phyloP scores from a whole-genome alignment of 2,113 vertebrate species.

The Dipodomys ordii region DNA sequence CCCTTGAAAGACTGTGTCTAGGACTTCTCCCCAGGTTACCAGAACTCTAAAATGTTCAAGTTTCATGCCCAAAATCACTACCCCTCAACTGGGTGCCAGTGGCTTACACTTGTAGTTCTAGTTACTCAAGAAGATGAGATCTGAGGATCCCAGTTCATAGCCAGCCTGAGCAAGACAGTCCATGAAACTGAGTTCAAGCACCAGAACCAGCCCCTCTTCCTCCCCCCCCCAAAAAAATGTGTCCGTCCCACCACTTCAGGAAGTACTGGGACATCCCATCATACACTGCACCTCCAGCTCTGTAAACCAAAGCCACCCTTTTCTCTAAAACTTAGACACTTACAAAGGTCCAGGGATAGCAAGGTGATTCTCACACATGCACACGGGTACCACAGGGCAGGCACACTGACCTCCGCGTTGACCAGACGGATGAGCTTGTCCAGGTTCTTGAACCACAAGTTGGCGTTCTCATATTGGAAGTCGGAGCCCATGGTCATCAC shows the following conservation, averaged over 20 bases:
- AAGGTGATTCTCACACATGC: neutral
- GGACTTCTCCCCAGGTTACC: neutral
- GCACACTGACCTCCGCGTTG: slow-evolving; percentile 85
- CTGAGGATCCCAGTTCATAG: no score
- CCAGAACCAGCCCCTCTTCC: no score
- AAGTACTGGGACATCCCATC: no score
- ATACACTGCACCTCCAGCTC: neutral
- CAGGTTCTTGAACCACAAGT: slow-evolving; percentile 95
- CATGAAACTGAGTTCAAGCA: no score
- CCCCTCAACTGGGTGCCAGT: no score
- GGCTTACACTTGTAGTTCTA: no score
- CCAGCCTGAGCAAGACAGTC: no score
- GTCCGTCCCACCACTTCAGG: neutral
- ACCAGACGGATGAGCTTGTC: slow-evolving; percentile 94
- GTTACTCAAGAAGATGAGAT: no score
- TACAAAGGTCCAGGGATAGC: neutral
- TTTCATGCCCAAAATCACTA: neutral
- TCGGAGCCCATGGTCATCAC: slow-evolving; percentile 98
- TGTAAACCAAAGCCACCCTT: neutral
- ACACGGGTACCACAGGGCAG: neutral
- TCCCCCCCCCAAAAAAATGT: no score
- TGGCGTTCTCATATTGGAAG: slow-evolving; percentile 96
- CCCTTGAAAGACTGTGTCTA: neutral
- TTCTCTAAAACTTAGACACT: neutral
- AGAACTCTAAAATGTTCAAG: neutral